Conservation (phyloP, 2,888 invertebrate species). For the Apamea anceps region DNA sequence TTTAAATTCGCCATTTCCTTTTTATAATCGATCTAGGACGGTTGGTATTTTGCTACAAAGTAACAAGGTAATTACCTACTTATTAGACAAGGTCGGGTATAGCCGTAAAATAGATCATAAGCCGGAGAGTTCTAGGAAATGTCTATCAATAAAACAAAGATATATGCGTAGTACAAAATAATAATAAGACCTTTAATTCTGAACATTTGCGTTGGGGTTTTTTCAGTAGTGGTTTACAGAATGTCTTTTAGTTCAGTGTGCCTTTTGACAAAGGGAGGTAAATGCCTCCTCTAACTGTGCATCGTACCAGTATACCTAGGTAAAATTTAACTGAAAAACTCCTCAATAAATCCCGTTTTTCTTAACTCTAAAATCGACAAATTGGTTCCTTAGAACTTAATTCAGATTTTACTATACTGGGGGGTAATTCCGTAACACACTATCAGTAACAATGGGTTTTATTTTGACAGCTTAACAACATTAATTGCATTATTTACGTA, state of each 20-base stretch:
- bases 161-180: not conserved
- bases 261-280: not conserved
- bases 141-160: not conserved
- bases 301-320: too few relatives aligned
- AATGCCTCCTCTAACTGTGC: not conserved
- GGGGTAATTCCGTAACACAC: too few relatives aligned
- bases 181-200: not conserved
- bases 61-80: not conserved
- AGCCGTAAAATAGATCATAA: slow-evolving; percentile 4
- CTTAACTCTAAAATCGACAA: not conserved
- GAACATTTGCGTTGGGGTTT: not conserved
- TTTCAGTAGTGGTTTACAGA: not conserved
- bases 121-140: not conserved
- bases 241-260: not conserved
- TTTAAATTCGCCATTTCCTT: not conserved
- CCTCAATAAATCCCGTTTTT: not conserved
- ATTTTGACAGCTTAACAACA: too few relatives aligned
- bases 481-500: too few relatives aligned
- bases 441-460: too few relatives aligned
- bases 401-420: not conserved
- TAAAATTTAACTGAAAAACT: not conserved
- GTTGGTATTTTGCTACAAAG: not conserved
- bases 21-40: not conserved
- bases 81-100: not conserved
- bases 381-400: not conserved